Evolutionary conservation across 1,140 invertebrate species (phyloP).

Genomic region (Holcopasites calliopsidis): DNA sequence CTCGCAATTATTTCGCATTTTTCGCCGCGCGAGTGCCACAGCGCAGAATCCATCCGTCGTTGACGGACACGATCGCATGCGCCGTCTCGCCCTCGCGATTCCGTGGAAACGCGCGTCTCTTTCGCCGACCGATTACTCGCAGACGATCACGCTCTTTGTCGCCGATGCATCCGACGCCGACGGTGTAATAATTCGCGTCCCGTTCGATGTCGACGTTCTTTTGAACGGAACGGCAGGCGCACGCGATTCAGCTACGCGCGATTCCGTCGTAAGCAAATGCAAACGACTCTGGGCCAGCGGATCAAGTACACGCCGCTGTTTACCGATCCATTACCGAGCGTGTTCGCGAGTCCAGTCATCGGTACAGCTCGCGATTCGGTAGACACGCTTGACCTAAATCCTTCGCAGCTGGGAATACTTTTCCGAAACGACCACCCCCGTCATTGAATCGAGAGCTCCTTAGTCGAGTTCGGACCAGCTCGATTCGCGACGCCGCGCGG

Average conservation of each 20-base stretch:
- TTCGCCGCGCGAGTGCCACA: not conserved
- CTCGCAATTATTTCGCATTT: slow-evolving; percentile 27
- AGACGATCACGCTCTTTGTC: slow-evolving; percentile 50
- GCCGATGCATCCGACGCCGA: slow-evolving; percentile 46
- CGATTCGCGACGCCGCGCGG: no score
- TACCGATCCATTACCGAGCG: not conserved
- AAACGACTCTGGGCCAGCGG: slow-evolving; percentile 7
- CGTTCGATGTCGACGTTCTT: no score
- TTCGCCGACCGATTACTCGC: slow-evolving; percentile 43
- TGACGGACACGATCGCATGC: not conserved
- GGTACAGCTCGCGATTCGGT: not conserved
- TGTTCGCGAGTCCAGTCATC: not conserved
- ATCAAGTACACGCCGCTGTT: slow-evolving; percentile 4
- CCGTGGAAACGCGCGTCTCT: slow-evolving; percentile 9
- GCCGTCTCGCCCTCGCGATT: slow-evolving; percentile 11
- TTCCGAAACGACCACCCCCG: not conserved
- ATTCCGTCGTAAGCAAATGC: no score
- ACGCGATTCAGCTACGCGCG: no score
- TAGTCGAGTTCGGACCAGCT: not conserved
- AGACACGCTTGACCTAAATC: not conserved
- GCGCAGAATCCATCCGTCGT: not conserved
- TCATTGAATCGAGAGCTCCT: no score
- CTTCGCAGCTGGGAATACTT: not conserved
- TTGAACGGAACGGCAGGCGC: not conserved
- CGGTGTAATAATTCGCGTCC: slow-evolving; percentile 53